Base-by-base conservation (phyloP, 1,140 invertebrate genomes). In the Drosophila insularis region DNA sequence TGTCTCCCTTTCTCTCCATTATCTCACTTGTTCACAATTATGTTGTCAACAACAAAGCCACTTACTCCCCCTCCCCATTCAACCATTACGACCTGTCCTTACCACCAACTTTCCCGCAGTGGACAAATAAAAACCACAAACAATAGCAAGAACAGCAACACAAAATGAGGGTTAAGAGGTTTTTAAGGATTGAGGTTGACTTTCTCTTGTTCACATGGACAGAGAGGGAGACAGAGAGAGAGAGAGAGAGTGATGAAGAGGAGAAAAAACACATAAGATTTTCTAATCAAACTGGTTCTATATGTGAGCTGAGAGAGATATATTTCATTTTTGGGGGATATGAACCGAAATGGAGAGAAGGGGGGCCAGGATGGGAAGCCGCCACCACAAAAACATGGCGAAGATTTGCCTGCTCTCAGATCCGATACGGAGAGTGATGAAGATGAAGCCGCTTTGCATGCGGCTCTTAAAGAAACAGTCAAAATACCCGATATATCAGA, bases 1-100 rank as follows among this genome's bases (percentile, higher is more conserved):
- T 54, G 10, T 55, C 53, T 55, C 23, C 31, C 23, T 35, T n/a
- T 58, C 4, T 27, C 5, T 27, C 27, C 37, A 39, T 50, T 62
- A 32, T 58, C 55, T 58, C 56, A 23, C 70, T 64, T 64, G 74
- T 55, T 70, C 31, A 67, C 74, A 79, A 87, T 81, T 75, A 68
- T 78, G 63, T 56, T 78, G 68, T 72, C 62, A 72, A 63, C 81
- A 72, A 63, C 81, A 80, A 86, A 80, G 80, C 77, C 46, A 35
- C 55, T 58, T 37, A 37, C 55, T 35, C 32, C 55, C 31, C 27
- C 27, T 27, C 2, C 27, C 5, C 27, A 27, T 6, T 27, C n/a
- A 58, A 55, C 50, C 35, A 40, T 7, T 23, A 10, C 56, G 23
- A 40, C 23, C 19, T 14, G 2, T 11, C 56, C 6, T 11, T 5